phyloP scores from a whole-genome alignment of 2,797 vertebrate genomes.

The Chiloscyllium punctatum region DNA sequence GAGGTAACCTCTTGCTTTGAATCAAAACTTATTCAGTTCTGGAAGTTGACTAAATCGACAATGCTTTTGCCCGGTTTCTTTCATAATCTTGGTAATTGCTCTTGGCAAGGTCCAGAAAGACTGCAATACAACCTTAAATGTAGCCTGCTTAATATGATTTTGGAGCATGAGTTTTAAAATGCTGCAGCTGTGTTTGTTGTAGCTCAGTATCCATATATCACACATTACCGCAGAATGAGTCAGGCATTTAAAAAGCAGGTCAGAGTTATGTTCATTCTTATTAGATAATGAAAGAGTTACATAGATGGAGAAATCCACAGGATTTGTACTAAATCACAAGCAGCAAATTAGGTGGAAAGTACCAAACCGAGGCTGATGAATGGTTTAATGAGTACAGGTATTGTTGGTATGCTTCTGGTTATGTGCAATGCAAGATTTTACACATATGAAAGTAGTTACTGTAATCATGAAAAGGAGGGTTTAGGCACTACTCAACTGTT shows the following conservation, averaged over 20 bases:
- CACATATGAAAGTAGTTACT: conserved; percentile 33
- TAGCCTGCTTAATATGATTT: neutral
- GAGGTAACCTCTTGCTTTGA: neutral
- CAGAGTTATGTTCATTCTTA: neutral
- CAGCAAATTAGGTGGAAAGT: neutral
- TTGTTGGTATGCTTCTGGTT: conserved; percentile 9
- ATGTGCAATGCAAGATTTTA: neutral
- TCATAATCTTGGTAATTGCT: neutral
- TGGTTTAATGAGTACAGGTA: neutral
- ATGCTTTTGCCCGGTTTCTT: neutral
- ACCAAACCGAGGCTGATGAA: neutral
- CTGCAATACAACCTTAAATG: neutral
- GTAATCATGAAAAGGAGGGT: neutral
- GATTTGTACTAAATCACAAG: conserved; percentile 21
- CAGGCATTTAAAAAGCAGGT: neutral
- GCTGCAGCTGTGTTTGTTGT: neutral
- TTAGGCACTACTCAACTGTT: conserved; percentile 6
- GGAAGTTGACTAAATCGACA: neutral
- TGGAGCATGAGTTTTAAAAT: neutral
- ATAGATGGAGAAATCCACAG: conserved; percentile 9
- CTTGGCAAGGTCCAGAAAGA: neutral
- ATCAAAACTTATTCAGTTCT: neutral
- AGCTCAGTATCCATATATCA: neutral
- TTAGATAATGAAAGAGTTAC: neutral
- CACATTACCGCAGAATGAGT: neutral